Conservation (phyloP, 2,888 invertebrate genomes). For the Lissonota sp. region DNA sequence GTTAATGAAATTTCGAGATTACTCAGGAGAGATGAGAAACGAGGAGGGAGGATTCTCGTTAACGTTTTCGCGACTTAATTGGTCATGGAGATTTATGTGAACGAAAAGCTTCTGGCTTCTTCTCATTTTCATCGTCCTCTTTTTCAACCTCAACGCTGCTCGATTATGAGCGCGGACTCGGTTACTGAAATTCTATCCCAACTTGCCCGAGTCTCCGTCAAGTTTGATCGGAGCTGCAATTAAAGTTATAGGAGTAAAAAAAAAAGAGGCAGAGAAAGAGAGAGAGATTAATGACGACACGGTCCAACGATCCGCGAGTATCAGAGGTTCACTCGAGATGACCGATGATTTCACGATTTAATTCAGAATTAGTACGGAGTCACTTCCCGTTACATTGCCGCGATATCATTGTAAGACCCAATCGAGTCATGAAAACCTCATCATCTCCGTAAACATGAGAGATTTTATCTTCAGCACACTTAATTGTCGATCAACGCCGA, state of each 20-base stretch:
- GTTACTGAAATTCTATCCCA: too few species aligned
- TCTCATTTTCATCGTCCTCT: background rate
- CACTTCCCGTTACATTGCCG: too few species aligned
- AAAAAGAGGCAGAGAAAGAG: background rate
- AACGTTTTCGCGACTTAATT: constrained; percentile 39
- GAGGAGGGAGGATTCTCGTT: constrained; percentile 11
- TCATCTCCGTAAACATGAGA: too few species aligned
- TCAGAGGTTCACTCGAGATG: background rate
- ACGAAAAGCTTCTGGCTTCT: too few species aligned
- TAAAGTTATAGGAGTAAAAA: background rate
- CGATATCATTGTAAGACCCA: too few species aligned
- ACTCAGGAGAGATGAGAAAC: background rate
- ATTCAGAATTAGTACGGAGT: background rate
- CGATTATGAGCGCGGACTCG: too few species aligned
- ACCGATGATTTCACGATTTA: constrained; percentile 34
- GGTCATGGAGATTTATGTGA: constrained; percentile 30
- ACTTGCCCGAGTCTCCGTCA: too few species aligned
- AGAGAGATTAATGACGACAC: constrained; percentile 24
- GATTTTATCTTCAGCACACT: too few species aligned
- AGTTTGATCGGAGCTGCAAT: too few species aligned
- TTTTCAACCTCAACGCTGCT: background rate
- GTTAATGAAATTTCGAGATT: constrained; percentile 33
- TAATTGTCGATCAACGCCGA: too few species aligned
- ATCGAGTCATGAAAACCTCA: too few species aligned
- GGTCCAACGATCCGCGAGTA: constrained; percentile 15